Evolutionary conservation across 1,140 invertebrate genomes (phyloP).

Genomic region (Heterodera carotae): DNA sequence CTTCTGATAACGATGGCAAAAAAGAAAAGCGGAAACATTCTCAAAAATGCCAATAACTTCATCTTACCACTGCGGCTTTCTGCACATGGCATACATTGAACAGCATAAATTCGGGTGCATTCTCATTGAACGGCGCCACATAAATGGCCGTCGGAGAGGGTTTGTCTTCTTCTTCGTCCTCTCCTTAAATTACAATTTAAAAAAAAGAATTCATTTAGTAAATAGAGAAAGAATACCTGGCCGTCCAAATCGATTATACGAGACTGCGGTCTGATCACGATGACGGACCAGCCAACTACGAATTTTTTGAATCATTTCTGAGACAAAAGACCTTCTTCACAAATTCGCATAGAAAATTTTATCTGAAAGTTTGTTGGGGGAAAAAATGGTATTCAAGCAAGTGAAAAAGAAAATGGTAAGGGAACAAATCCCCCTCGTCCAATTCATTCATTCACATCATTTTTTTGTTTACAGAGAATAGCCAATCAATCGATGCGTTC

Average conservation of each 20-base stretch:
- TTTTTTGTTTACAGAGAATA: too few species aligned
- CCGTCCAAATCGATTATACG: conserved; percentile 47
- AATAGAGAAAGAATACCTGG: conserved; percentile 50
- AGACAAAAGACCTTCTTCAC: background rate
- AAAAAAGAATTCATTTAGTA: background rate
- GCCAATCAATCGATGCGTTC: too few species aligned
- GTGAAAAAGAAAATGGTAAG: too few species aligned
- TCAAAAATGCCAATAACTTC: too few species aligned
- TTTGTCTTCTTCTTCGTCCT: conserved; percentile 54
- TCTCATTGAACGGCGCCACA: conserved; percentile 60
- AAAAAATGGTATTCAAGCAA: too few species aligned
- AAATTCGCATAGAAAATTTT: background rate
- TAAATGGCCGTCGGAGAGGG: conserved; percentile 56
- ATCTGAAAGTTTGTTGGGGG: too few species aligned
- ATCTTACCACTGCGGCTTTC: conserved; percentile 53
- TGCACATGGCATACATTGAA: conserved; percentile 54
- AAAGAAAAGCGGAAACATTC: too few species aligned
- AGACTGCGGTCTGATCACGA: conserved; percentile 47
- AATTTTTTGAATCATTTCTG: conserved; percentile 44
- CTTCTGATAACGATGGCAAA: conserved; percentile 30
- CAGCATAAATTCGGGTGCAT: conserved; percentile 48
- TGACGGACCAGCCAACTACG: conserved; percentile 46
- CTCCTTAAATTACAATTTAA: conserved; percentile 32
- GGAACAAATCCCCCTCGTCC: too few species aligned
- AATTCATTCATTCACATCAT: too few species aligned